A percentile compares a stretch with the other conserved stretches of the same genome.
Evolutionary conservation across 2,113 vertebrate species (phyloP).

Genomic region (Alosa alosa): DNA sequence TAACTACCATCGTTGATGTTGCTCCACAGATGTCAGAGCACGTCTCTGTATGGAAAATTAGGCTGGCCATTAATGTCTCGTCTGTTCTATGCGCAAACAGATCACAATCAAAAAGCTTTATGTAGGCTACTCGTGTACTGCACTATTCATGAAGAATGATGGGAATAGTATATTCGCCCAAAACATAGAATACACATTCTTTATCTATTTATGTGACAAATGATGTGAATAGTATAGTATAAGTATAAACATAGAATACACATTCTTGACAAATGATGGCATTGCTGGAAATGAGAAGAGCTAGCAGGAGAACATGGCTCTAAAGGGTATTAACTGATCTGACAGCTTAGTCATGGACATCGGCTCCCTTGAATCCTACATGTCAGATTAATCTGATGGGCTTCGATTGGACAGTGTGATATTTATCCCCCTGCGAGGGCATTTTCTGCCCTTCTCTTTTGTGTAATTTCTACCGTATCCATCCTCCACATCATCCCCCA

Average conservation of each 20-base stretch:
- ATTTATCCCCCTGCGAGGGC: not conserved
- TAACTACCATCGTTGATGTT: not conserved
- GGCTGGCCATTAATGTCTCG: no score
- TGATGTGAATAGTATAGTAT: not conserved
- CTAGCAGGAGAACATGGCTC: not conserved
- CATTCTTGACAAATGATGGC: not conserved
- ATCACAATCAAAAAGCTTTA: no score
- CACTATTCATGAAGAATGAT: not conserved
- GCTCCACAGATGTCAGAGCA: no score
- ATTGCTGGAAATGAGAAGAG: not conserved
- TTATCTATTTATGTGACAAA: not conserved
- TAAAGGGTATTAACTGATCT: slow-evolving; percentile 1
- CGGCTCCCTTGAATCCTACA: not conserved
- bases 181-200: not conserved
- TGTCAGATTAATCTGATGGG: slow-evolving; percentile 7
- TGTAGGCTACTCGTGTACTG: no score
- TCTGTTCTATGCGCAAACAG: no score
- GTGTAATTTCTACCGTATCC: not conserved
- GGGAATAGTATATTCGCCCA: not conserved
- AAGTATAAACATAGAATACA: not conserved
- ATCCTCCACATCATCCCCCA: not conserved
- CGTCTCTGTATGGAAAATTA: no score
- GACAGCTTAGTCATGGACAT: not conserved
- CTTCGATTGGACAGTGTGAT: not conserved
- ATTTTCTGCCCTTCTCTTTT: not conserved